Conservation (phyloP, 2,888 invertebrate species). For the Diarsia mendica region DNA sequence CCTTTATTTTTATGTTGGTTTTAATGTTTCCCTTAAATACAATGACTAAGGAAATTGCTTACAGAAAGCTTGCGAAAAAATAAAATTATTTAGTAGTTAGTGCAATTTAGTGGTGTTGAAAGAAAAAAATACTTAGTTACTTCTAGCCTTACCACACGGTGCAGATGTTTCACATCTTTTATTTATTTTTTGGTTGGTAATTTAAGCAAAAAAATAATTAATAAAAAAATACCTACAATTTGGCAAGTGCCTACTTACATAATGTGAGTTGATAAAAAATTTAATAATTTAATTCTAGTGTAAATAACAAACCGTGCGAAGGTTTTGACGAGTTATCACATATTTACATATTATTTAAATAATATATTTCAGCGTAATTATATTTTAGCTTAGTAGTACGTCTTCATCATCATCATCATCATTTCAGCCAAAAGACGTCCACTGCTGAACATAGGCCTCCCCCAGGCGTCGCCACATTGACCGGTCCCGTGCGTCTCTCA, state of each 20-base stretch:
- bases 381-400: neutral
- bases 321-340: neutral
- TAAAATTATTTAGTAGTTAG: neutral
- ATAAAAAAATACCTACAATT: too few species aligned
- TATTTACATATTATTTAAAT: neutral
- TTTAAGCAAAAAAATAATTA: too few species aligned
- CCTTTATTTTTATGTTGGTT: conserved; percentile 12
- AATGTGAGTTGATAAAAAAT: too few species aligned
- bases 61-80: conserved; percentile 2
- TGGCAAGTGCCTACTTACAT: too few species aligned
- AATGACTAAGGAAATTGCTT: conserved; percentile 15
- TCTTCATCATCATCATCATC: too few species aligned
- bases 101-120: neutral
- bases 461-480: too few species aligned
- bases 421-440: too few species aligned
- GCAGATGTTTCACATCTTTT: too few species aligned
- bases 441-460: too few species aligned
- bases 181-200: too few species aligned
- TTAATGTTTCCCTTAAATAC: conserved; percentile 17
- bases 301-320: neutral
- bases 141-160: neutral
- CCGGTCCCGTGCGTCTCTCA: too few species aligned
- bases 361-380: neutral
- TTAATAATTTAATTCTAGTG: neutral
- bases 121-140: neutral